Evolutionary conservation across 2,888 invertebrate species (phyloP).

Genomic region (Eupithecia dodoneata): DNA sequence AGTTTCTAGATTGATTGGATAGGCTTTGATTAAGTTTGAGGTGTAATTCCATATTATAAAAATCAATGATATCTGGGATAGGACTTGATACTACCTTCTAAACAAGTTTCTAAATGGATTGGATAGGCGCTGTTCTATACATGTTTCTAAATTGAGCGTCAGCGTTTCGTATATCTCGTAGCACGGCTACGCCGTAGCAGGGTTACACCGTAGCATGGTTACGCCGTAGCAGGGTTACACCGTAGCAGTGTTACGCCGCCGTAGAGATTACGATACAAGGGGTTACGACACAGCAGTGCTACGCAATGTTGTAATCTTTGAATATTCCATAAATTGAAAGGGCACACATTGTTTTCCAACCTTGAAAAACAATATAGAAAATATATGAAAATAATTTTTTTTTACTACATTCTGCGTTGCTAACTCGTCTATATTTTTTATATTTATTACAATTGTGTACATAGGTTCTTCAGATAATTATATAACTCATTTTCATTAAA

Average conservation of each 20-base stretch:
- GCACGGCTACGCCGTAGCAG: neutral
- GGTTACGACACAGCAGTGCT: neutral
- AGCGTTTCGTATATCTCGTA: neutral
- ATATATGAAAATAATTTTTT: too few species aligned
- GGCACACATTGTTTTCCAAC: neutral
- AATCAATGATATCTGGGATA: too few species aligned
- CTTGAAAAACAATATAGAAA: neutral
- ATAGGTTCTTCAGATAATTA: too few species aligned
- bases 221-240: neutral
- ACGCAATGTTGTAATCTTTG: neutral
- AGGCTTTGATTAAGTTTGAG: too few species aligned
- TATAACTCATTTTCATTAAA: too few species aligned
- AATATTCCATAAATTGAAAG: neutral
- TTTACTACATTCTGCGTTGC: too few species aligned
- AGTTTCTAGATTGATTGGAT: neutral
- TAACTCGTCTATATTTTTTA: too few species aligned
- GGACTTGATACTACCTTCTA: too few species aligned
- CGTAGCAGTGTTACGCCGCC: neutral
- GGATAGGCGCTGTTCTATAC: neutral
- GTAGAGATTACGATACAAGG: neutral
- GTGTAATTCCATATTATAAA: too few species aligned
- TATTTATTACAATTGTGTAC: too few species aligned
- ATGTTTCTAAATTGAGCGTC: neutral
- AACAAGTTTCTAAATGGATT: too few species aligned
- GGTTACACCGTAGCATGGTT: neutral